Percentiles rank a stretch among this genome's conserved stretches.
Conservation (phyloP, 1,140 invertebrate species). For the Camponotus vicinus region DNA sequence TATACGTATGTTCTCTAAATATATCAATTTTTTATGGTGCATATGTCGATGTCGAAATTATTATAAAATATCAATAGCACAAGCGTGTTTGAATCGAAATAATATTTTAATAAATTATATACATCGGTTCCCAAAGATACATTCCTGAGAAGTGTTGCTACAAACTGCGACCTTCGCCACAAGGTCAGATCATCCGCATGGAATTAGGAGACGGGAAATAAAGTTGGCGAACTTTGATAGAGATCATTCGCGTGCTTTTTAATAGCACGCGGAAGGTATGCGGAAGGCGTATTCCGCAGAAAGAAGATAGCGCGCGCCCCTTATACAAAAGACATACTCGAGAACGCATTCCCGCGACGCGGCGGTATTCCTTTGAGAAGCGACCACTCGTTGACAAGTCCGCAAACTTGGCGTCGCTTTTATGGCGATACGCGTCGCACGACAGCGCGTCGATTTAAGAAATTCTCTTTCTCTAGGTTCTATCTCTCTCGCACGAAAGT, state of each 20-base stretch:
- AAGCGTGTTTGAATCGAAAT: background rate
- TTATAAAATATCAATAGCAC: background rate
- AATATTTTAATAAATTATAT: background rate
- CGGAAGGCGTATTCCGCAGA: conserved; percentile 53
- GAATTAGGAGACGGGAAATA: conserved; percentile 52
- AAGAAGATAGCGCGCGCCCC: conserved; percentile 19
- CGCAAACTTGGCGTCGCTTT: conserved; percentile 58
- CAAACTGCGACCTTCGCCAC: conserved; percentile 19
- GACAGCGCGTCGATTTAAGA: conserved; percentile 46
- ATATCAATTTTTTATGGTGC: background rate
- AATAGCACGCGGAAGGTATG: conserved; percentile 57
- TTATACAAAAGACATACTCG: conserved; percentile 50
- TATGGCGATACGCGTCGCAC: conserved; percentile 52
- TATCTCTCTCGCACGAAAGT: background rate
- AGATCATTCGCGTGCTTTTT: conserved; percentile 32
- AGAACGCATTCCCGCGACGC: conserved; percentile 65
- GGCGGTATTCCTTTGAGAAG: conserved; percentile 70
- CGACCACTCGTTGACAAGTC: conserved; percentile 65
- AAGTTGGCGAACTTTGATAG: conserved; percentile 55
- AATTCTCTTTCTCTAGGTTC: conserved; percentile 30
- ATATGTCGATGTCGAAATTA: background rate
- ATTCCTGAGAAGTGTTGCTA: background rate
- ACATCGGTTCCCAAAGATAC: background rate
- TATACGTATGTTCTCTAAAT: background rate
- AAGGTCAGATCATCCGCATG: conserved; percentile 44